Conservation (phyloP, 1,140 invertebrate genomes). For the Anadara kagoshimensis region DNA sequence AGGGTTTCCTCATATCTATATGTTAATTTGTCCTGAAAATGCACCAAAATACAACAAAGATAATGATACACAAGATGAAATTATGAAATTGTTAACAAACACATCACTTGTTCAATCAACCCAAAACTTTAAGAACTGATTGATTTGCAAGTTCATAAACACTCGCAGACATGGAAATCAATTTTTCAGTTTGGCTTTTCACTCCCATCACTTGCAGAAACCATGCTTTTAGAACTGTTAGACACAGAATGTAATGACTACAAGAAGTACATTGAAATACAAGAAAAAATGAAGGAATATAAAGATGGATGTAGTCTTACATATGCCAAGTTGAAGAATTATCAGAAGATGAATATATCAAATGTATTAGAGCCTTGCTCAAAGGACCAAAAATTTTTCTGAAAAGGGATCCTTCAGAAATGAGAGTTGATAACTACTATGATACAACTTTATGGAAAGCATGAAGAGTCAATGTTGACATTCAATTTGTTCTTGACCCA, state of each 20-base stretch:
- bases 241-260: conserved; percentile 2
- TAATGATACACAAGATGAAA: not conserved
- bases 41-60: conserved; percentile 19
- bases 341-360: conserved; percentile 42
- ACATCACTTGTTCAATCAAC: conserved; percentile 2
- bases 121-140: conserved; percentile 10
- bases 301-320: conserved; percentile 4
- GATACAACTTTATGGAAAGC: not conserved
- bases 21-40: conserved; percentile 23
- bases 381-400: conserved; percentile 14
- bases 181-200: conserved; percentile 47
- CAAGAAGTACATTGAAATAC: conserved; percentile 28
- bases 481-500: conserved; percentile 41
- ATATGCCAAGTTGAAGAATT: conserved; percentile 15
- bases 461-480: conserved; percentile 26
- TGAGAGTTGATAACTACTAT: conserved; percentile 17
- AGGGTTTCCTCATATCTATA: conserved; percentile 5
- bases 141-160: conserved; percentile 38
- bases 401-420: conserved; percentile 16
- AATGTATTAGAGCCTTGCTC: conserved; percentile 18
- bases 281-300: too few species aligned
- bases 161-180: conserved; percentile 29
- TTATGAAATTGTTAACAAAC: conserved; percentile 5
- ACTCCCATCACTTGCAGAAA: conserved; percentile 35
- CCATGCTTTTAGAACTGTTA: conserved; percentile 42